Conservation (phyloP, 2,888 invertebrate genomes). For the Ectemnius continuus region DNA sequence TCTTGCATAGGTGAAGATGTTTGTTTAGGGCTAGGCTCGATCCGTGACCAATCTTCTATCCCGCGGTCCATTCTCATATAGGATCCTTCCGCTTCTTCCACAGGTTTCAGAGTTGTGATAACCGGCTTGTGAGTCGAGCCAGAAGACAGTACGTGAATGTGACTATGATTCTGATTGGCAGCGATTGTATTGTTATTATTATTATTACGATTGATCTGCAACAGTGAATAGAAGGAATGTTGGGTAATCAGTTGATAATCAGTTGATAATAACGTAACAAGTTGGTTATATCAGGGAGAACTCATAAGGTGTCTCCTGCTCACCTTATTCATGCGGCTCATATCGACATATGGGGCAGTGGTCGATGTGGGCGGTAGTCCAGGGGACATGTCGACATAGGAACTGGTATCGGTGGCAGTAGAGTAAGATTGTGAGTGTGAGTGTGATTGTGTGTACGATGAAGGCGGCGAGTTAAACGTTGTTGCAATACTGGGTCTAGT, state of each 20-base stretch:
- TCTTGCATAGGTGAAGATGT: constrained; percentile 73
- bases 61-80: constrained; percentile 76
- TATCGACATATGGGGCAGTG: constrained; percentile 75
- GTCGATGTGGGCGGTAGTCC: constrained; percentile 71
- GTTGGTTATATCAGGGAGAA: not conserved
- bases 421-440: constrained; percentile 73
- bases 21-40: constrained; percentile 77
- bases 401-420: constrained; percentile 77
- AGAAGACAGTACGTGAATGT: constrained; percentile 64
- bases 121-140: constrained; percentile 70
- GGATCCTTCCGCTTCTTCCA: constrained; percentile 74
- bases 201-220: constrained; percentile 72
- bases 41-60: constrained; percentile 70
- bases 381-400: constrained; percentile 79
- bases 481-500: constrained; percentile 76
- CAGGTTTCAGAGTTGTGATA: constrained; percentile 74
- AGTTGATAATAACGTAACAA: not conserved
- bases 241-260: not conserved
- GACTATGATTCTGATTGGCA: constrained; percentile 77
- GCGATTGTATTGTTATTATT: constrained; percentile 75
- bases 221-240: constrained; percentile 21
- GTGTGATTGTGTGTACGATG: constrained; percentile 70
- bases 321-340: constrained; percentile 75
- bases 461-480: constrained; percentile 67
- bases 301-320: not conserved